These are phyloP conservation scores for Zonotrichia leucophrys DNA, from an alignment of 2,113 vertebrate genomes.

Conservation along the genomic window DNA sequence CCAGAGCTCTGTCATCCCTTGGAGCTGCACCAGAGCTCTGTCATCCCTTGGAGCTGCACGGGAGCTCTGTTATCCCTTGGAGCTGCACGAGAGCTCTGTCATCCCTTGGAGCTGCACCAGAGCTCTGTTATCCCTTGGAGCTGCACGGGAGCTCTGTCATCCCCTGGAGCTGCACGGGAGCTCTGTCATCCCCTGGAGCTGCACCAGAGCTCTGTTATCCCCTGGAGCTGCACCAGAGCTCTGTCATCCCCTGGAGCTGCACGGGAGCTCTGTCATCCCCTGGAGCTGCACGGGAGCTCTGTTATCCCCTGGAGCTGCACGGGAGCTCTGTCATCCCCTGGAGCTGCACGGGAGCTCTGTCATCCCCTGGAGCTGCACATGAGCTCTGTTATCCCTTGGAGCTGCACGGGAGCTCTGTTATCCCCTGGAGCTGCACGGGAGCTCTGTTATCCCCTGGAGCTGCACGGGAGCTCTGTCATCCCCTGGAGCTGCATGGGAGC, in stretches of 20 bases:
- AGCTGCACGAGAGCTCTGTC: not conserved
- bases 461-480: not conserved
- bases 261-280: too few relatives aligned
- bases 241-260: too few relatives aligned
- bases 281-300: too few relatives aligned
- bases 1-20: too few relatives aligned
- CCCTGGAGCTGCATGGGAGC: rapidly evolving
- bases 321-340: too few relatives aligned
- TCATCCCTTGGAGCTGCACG: rapidly evolving
- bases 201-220: not conserved
- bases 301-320: too few relatives aligned
- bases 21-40: too few relatives aligned
- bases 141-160: rapidly evolving
- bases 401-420: too few relatives aligned
- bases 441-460: not conserved
- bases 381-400: too few relatives aligned
- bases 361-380: too few relatives aligned
- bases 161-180: not conserved
- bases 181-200: not conserved
- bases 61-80: not conserved
- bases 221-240: too few relatives aligned
- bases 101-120: not conserved
- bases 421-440: not conserved
- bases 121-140: not conserved
- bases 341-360: too few relatives aligned